A percentile compares a stretch with the other conserved stretches of the same genome.
phyloP scores from a whole-genome alignment of 2,113 vertebrate species.

The Sterrhoptilus dennistouni region DNA sequence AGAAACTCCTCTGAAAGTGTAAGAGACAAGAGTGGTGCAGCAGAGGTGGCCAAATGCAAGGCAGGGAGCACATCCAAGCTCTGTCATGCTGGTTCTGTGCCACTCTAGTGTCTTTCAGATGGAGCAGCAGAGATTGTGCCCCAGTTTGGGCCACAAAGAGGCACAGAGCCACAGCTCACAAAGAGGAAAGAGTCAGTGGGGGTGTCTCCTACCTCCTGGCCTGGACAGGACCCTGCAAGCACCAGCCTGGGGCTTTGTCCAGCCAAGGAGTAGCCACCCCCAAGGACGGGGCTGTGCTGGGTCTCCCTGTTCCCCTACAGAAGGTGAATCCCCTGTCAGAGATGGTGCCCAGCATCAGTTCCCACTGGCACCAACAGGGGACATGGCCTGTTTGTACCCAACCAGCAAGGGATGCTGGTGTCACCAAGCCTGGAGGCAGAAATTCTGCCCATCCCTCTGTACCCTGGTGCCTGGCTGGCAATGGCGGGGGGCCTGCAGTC shows the following conservation, averaged over 20 bases:
- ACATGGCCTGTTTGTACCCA: background rate
- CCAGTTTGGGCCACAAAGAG: background rate
- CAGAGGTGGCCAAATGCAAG: background rate
- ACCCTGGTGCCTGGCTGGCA: fast-evolving
- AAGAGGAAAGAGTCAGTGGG: background rate
- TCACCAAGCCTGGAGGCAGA: background rate
- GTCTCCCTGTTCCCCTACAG: background rate
- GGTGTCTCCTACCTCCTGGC: background rate
- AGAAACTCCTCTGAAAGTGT: background rate
- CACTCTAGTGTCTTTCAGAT: fast-evolving
- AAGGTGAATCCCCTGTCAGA: background rate
- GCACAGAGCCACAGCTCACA: background rate
- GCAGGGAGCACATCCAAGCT: background rate
- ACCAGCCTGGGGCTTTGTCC: background rate
- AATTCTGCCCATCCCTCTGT: background rate
- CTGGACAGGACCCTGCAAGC: background rate
- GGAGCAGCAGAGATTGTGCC: background rate
- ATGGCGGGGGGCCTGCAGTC: background rate
- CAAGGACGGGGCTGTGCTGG: background rate
- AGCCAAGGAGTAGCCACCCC: background rate
- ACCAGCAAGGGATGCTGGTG: background rate
- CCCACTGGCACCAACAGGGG: background rate
- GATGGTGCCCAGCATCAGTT: background rate
- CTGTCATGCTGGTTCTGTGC: fast-evolving
- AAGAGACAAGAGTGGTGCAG: background rate